phyloP scores from a whole-genome alignment of 2,888 invertebrate species.

The Apotomis capreana region DNA sequence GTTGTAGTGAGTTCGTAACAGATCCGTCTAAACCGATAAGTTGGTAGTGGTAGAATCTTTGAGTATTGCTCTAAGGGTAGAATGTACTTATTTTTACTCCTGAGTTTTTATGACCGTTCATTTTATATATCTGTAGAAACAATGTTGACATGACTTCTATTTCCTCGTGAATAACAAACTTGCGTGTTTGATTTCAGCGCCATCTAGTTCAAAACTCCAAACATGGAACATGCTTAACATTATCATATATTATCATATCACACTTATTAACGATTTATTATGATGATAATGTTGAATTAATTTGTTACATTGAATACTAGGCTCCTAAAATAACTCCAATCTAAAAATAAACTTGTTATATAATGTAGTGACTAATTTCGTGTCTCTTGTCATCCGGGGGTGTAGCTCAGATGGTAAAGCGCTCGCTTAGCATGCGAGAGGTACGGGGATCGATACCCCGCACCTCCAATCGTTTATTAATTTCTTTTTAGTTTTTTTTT shows the following conservation, averaged over 20 bases:
- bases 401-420: slow-evolving; percentile 84
- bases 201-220: slow-evolving; percentile 38
- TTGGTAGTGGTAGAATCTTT: too few species aligned
- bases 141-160: background rate
- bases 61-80: too few species aligned
- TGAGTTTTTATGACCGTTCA: too few species aligned
- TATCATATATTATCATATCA: too few species aligned
- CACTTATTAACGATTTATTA: too few species aligned
- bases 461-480: slow-evolving; percentile 51
- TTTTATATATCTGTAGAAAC: background rate
- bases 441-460: slow-evolving; percentile 67
- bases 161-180: too few species aligned
- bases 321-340: too few species aligned
- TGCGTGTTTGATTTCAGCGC: slow-evolving; percentile 22
- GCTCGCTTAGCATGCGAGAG: slow-evolving; percentile 84
- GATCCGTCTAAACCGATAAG: too few species aligned
- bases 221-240: background rate
- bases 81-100: too few species aligned
- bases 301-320: too few species aligned
- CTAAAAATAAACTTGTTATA: background rate
- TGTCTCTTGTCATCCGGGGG: slow-evolving; percentile 53
- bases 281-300: too few species aligned
- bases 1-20: too few species aligned
- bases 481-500: slow-evolving; percentile 4
- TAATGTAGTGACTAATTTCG: slow-evolving; percentile 8